Base-by-base conservation (phyloP, 2,888 invertebrate species). In the Latrodectus hesperus region DNA sequence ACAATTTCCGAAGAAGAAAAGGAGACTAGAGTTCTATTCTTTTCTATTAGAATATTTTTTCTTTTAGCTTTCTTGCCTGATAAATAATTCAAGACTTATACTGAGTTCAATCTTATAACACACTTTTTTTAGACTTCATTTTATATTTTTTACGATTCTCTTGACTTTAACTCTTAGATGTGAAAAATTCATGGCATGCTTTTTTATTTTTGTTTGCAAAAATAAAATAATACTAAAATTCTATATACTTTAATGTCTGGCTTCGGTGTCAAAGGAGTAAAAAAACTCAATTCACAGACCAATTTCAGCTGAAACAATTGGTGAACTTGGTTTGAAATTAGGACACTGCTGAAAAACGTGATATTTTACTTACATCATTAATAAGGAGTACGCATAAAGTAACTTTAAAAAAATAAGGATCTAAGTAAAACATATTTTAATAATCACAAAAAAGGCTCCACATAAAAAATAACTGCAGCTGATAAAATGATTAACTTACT, bases 61-160 rank as follows among this genome's bases (percentile, higher is more conserved):
- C 16, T 64, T 52, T 70, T 70, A 14, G 51, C 49, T 77, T 72
- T 80, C 72, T 10, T 22, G 71, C 49, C 65, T 71, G 53, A 84
- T 84, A 84, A 77, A 84, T 84, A 75, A 84, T 84, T 84, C 84
- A 84, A 73, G 10, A 84, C 72, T 38, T 17, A 22, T 77, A 52
- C 65, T 53, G 55, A 73, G 73, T 84, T 78, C 84, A 78, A 53
- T 84, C 72, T 76, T 71, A 73, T 65, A 65, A 64, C 76, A 64
- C 16, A 22, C 9, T 76, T 64, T 72, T 77, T 84, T 77, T 65
- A n/a, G 16, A 49, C 70, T 49, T 26, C 38, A 9, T 38, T 38
- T 70, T 22, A 17, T 75, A 11, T 49, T 53, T 53, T 72, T 67
- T 17, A 17, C 67, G 17, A 12, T 17, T 22, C 16, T 68, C 51